phyloP scores from a whole-genome alignment of 2,888 invertebrate species.

The Hetaerina titia region DNA sequence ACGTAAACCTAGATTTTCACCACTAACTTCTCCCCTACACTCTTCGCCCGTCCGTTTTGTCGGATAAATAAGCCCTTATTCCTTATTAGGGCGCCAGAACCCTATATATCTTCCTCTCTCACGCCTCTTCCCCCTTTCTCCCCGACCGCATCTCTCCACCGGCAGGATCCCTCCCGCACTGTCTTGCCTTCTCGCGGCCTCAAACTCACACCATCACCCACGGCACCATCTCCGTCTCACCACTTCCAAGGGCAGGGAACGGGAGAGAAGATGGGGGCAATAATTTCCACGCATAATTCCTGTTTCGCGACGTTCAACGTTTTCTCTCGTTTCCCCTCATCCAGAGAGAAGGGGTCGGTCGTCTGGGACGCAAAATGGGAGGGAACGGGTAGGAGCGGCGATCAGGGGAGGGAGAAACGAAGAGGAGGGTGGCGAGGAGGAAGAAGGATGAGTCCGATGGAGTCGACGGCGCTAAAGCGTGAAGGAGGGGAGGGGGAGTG shows the following conservation, averaged over 20 bases:
- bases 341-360: neutral
- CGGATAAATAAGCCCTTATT: neutral
- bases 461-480: constrained; percentile 16
- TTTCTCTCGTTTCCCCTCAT: neutral
- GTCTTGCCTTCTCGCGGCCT: neutral
- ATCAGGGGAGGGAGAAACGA: neutral
- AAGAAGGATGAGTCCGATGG: neutral
- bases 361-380: neutral
- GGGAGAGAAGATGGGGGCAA: neutral
- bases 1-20: neutral
- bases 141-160: neutral
- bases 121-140: neutral
- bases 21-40: neutral
- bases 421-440: neutral
- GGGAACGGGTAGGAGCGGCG: neutral
- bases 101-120: neutral
- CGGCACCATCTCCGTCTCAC: neutral
- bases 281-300: constrained; percentile 27
- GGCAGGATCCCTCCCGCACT: too few relatives aligned
- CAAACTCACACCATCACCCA: neutral
- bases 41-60: neutral
- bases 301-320: constrained; percentile 15
- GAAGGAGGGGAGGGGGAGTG: neutral
- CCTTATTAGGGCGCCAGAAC: neutral
- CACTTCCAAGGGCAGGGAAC: neutral